Conservation (phyloP, 2,113 vertebrate species). For the Prolemur simus region DNA sequence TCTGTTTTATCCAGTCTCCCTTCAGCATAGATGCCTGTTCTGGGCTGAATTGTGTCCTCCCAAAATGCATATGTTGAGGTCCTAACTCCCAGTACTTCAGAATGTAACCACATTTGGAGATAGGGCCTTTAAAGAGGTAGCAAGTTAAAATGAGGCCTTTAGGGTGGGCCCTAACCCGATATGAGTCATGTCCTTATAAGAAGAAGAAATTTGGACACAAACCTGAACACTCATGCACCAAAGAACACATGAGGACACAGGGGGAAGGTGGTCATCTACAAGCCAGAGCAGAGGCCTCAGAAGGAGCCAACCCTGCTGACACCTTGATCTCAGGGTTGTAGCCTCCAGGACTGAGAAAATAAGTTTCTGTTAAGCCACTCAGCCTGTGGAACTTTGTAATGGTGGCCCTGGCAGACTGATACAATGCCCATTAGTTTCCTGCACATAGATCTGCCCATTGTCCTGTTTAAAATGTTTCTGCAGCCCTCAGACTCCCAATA, state of each 20-base stretch:
- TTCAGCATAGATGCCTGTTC: not conserved
- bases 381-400: not conserved
- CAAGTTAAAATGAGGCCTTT: not conserved
- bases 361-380: not conserved
- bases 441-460: not conserved
- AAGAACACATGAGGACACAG: not conserved
- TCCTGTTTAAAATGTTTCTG: not conserved
- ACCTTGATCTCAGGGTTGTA: not conserved
- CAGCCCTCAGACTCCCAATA: not conserved
- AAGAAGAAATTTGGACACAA: not conserved
- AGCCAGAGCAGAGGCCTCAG: not conserved
- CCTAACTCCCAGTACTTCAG: not conserved
- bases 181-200: not conserved
- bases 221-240: not conserved
- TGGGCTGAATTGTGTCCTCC: not conserved
- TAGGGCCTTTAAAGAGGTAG: not conserved
- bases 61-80: not conserved
- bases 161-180: not conserved
- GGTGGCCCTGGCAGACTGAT: not conserved
- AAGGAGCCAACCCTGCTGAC: not conserved
- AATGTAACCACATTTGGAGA: not conserved
- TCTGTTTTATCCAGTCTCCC: not conserved
- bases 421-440: no score
- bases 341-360: not conserved
- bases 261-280: not conserved